Evolutionary conservation across 2,888 invertebrate genomes (phyloP).

Genomic region (Troides helena): DNA sequence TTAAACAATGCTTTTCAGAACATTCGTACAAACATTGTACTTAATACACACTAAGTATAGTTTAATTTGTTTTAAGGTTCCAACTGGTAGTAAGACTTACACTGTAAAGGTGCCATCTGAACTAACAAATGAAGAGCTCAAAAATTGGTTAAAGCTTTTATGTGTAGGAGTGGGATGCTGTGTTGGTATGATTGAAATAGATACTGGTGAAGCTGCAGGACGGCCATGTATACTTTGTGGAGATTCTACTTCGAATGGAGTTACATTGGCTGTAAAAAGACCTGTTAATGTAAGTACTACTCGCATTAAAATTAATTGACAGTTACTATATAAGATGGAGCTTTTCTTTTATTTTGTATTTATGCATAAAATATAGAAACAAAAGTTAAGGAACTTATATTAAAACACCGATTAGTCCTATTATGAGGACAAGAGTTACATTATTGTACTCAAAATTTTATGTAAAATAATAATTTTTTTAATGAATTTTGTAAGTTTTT

Average conservation of each 20-base stretch:
- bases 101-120: slow-evolving; percentile 80
- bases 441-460: no score
- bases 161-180: slow-evolving; percentile 79
- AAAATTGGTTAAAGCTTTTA: slow-evolving; percentile 75
- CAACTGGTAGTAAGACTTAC: slow-evolving; percentile 69
- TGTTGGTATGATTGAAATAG: slow-evolving; percentile 78
- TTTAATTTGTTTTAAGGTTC: slow-evolving; percentile 51
- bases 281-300: slow-evolving; percentile 54
- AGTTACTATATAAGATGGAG: not conserved
- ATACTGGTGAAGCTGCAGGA: slow-evolving; percentile 65
- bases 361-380: not conserved
- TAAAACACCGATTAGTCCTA: no score
- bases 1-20: no score
- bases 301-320: not conserved
- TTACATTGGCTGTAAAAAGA: slow-evolving; percentile 59
- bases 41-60: no score
- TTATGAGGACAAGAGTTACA: no score
- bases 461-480: no score
- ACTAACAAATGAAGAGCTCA: slow-evolving; percentile 66
- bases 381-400: not conserved
- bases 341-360: not conserved
- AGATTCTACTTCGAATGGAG: slow-evolving; percentile 62
- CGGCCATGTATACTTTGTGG: slow-evolving; percentile 69
- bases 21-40: no score
- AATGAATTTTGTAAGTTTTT: no score